Conservation (phyloP, 2,797 vertebrate genomes). For the Sebastes flavidus region DNA sequence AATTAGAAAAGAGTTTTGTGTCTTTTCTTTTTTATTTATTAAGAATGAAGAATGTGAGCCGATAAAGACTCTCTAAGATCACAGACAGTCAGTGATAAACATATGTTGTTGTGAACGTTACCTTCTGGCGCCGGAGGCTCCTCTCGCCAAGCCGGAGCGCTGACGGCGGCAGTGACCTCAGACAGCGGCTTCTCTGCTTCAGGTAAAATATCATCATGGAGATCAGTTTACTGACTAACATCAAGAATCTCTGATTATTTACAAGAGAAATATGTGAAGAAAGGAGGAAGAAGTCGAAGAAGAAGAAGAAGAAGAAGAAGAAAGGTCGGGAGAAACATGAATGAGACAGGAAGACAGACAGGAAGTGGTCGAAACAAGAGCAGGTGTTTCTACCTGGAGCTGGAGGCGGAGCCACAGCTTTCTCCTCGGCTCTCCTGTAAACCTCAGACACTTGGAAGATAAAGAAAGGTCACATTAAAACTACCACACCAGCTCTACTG, state of each 20-base stretch:
- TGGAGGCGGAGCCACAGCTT: slow-evolving; percentile 40
- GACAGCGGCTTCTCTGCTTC: slow-evolving; percentile 63
- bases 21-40: not conserved
- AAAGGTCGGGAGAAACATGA: not conserved
- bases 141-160: slow-evolving; percentile 21
- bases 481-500: no score
- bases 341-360: not conserved
- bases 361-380: not conserved
- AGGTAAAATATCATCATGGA: slow-evolving; percentile 66
- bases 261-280: slow-evolving; percentile 15
- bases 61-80: slow-evolving; percentile 22
- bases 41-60: slow-evolving; percentile 25
- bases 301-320: no score
- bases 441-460: slow-evolving; percentile 74
- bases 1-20: not conserved
- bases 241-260: not conserved
- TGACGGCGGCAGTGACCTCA: not conserved
- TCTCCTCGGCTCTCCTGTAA: slow-evolving; percentile 56
- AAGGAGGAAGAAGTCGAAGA: not conserved
- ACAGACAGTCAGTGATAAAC: not conserved
- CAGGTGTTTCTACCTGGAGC: slow-evolving; percentile 64
- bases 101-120: slow-evolving; percentile 47
- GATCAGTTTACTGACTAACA: slow-evolving; percentile 31
- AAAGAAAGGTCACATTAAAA: slow-evolving; percentile 65
- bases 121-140: slow-evolving; percentile 59